phyloP scores from a whole-genome alignment of 2,797 vertebrate genomes.

The Coracias cyanogaster region DNA sequence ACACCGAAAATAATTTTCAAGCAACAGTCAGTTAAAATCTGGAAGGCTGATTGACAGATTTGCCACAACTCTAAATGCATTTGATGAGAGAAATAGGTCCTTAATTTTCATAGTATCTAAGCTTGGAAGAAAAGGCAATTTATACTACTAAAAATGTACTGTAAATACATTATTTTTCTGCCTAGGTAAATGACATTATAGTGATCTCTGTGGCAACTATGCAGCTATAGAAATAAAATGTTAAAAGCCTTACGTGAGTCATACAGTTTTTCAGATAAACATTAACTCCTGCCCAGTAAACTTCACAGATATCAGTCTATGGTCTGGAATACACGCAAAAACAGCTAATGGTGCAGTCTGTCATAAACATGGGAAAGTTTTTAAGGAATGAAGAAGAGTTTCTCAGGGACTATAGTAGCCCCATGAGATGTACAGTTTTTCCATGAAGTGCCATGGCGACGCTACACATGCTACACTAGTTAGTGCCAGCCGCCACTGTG shows the following conservation, averaged over 20 bases:
- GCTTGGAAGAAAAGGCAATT: background rate
- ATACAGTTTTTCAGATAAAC: background rate
- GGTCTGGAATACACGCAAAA: background rate
- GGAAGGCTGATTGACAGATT: background rate
- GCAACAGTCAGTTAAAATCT: background rate
- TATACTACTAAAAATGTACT: background rate
- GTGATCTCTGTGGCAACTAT: background rate
- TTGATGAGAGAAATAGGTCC: background rate
- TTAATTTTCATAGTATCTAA: background rate
- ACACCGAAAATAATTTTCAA: background rate
- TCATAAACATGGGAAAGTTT: background rate
- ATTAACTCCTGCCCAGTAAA: background rate
- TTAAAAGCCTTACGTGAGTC: background rate
- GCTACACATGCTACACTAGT: background rate
- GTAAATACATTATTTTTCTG: background rate
- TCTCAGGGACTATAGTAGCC: background rate
- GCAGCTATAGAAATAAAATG: background rate
- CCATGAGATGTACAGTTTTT: background rate
- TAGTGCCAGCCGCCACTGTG: background rate
- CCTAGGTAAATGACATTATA: background rate
- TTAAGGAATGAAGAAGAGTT: background rate
- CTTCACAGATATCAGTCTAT: background rate
- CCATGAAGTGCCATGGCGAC: rapidly evolving
- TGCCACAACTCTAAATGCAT: background rate
- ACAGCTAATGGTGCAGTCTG: background rate